phyloP scores from a whole-genome alignment of 2,888 invertebrate genomes.

The Criorhina ranunculi region DNA sequence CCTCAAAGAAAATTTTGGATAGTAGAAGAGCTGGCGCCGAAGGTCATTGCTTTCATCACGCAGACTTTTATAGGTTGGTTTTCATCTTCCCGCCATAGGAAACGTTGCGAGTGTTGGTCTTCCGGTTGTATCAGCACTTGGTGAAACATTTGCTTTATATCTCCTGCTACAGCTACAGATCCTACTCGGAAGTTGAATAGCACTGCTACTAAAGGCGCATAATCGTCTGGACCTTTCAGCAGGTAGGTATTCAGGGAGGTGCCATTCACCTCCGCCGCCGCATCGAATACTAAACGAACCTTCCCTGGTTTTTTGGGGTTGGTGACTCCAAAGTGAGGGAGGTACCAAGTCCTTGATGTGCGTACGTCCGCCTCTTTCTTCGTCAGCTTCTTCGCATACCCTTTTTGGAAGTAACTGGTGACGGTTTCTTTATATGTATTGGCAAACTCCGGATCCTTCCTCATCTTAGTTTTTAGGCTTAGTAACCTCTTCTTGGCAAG shows the following conservation, averaged over 20 bases:
- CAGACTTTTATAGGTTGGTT: not conserved
- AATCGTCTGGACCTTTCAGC: not conserved
- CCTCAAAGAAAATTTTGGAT: too few relatives aligned
- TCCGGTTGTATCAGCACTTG: not conserved
- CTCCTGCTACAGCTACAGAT: not conserved
- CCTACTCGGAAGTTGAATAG: not conserved
- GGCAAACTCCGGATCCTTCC: conserved; percentile 35
- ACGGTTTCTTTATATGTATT: not conserved
- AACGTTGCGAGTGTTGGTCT: too few relatives aligned
- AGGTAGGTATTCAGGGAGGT: not conserved
- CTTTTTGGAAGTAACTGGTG: not conserved
- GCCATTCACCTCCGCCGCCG: not conserved
- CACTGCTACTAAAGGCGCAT: too few relatives aligned
- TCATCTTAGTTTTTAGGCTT: conserved; percentile 53
- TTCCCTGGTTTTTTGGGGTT: conserved; percentile 2
- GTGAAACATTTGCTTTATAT: not conserved
- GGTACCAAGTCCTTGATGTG: not conserved
- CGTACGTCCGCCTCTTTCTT: not conserved
- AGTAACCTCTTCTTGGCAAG: conserved; percentile 21
- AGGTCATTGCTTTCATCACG: conserved; percentile 15
- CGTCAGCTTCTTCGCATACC: not conserved
- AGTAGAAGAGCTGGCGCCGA: conserved; percentile 15
- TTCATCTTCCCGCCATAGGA: too few relatives aligned
- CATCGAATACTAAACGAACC: too few relatives aligned
- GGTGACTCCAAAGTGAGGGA: not conserved